These are phyloP conservation scores for Acipenser transmontanus DNA, from an alignment of 2,797 vertebrate genomes.

Conservation along the genomic window DNA sequence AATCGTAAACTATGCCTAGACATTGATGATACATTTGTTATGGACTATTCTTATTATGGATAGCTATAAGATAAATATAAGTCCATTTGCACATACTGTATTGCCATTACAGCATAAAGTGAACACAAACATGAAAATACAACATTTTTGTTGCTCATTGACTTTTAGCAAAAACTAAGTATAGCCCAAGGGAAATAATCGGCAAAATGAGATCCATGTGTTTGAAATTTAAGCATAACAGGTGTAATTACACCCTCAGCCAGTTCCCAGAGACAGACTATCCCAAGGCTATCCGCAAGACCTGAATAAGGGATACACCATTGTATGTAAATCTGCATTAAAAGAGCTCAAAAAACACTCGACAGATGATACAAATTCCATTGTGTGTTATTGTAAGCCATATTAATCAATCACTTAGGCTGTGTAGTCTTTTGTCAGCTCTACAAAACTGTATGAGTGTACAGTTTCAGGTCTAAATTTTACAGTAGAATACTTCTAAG, in stretches of 20 bases:
- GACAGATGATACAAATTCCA: slow-evolving; percentile 54
- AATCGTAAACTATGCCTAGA: too few species aligned
- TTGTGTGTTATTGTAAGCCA: slow-evolving; percentile 51
- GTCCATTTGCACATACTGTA: too few species aligned
- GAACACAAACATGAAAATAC: too few species aligned
- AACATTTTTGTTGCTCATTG: too few species aligned
- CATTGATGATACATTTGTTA: too few species aligned
- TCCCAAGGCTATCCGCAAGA: slow-evolving; percentile 39
- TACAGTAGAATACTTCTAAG: slow-evolving; percentile 3
- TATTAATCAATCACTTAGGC: slow-evolving; percentile 54
- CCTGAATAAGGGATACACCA: slow-evolving; percentile 55
- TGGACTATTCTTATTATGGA: too few species aligned
- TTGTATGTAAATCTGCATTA: slow-evolving; percentile 59
- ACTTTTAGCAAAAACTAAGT: too few species aligned
- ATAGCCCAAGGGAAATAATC: slow-evolving; percentile 29
- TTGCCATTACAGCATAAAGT: too few species aligned
- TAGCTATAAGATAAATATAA: too few species aligned
- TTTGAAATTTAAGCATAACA: slow-evolving; percentile 59
- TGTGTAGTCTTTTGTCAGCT: slow-evolving; percentile 37
- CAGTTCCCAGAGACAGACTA: slow-evolving; percentile 37
- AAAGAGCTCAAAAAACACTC: slow-evolving; percentile 45
- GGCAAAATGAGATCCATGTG: slow-evolving; percentile 45
- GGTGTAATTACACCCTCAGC: slow-evolving; percentile 55
- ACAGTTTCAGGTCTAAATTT: slow-evolving; percentile 31
- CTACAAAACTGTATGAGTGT: slow-evolving; percentile 32